A percentile compares a stretch with the other conserved stretches of the same genome.
phyloP scores from a whole-genome alignment of 2,113 vertebrate species.

The Scolopax mira region DNA sequence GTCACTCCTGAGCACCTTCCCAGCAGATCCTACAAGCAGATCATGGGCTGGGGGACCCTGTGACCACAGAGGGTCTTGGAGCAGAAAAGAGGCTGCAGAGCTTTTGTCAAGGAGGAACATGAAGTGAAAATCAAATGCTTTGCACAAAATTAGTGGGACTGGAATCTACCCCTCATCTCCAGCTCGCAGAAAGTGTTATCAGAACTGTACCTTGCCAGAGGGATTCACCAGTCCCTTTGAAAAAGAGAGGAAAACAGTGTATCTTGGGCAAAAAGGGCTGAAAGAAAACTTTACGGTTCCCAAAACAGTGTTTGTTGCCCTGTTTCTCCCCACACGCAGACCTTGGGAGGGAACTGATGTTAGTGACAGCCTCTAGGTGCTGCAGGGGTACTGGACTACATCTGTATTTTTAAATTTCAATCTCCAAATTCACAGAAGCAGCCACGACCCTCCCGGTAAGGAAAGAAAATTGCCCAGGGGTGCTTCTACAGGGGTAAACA shows the following conservation, averaged over 20 bases:
- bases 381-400: no score
- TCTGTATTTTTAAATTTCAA: background rate
- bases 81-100: background rate
- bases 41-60: rapidly evolving
- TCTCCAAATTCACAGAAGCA: background rate
- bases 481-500: background rate
- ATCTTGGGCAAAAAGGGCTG: background rate
- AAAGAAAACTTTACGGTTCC: background rate
- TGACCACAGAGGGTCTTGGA: background rate
- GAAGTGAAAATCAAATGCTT: background rate
- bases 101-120: background rate
- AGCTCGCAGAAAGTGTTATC: background rate
- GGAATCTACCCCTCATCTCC: background rate
- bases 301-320: background rate
- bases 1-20: background rate
- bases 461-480: background rate
- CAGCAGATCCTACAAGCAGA: background rate
- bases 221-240: background rate
- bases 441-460: background rate
- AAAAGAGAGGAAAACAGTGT: background rate
- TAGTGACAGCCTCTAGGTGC: background rate
- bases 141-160: background rate
- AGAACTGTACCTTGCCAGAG: background rate
- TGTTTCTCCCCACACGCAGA: background rate
- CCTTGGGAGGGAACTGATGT: background rate